Base-by-base conservation (phyloP, 2,888 invertebrate genomes). In the Pristionchus japonicus region DNA sequence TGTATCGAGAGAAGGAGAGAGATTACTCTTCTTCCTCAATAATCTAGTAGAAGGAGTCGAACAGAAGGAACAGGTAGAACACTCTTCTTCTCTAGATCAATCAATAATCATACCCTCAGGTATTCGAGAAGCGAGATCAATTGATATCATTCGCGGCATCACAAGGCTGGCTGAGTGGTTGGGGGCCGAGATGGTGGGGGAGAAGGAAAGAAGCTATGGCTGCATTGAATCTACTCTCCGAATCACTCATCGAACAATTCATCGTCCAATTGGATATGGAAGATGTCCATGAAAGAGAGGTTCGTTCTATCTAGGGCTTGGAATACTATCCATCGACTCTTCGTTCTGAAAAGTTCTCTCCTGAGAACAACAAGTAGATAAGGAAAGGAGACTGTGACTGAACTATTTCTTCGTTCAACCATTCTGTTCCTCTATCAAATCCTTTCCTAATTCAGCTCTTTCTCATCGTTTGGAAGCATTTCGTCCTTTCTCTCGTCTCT, bases 231-330 rank as follows among this genome's bases (percentile, higher is more conserved):
- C 67, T 86, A 17, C 47, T 86, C 0, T 67, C 64, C n/a, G 67
- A 67, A 40, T n/a, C 86, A 67, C 47, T 86, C 7, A 37, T 86
- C 11, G 47, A 88, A 43, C 70, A 88, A n/a, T 88, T 52, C 70
- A 88, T 88, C 47, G 88, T 87, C 13, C 84, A 90, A 70, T 85
- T 90, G 87, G 89, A 90, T 20, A 47, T 89, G 88, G 90, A 90
- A 31, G 90, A 90, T 67, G 90, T 90, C 17, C 89, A 90, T 86
- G 88, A 89, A 52, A 82, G 90, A 77, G 90, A 90, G 77, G 88
- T 89, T 85, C 52, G 61, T n/a, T n/a, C n/a, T 88, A 80, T 23
- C 23, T 74, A 23, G 23, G n/a, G n/a, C n/a, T 74, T 11, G 11
- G 64, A 7, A 23, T 15, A 2, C 3, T 37, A 31, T 74, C 27